Conservation (phyloP, 2,888 invertebrate genomes). For the Xylocampa areola region DNA sequence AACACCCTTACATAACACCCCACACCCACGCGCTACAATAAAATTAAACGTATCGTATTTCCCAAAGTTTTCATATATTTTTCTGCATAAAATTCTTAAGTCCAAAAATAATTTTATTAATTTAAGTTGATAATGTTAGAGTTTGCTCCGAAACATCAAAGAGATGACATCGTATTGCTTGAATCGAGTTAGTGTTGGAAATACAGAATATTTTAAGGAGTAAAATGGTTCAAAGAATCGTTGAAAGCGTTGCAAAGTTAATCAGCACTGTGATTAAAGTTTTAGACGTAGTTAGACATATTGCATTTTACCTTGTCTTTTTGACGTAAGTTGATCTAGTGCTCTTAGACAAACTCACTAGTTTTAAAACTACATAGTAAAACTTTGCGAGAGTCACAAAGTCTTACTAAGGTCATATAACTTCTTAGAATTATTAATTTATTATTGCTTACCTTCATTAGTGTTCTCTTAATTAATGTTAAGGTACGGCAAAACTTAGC, state of each 20-base stretch:
- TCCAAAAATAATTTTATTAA: background rate
- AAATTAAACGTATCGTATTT: constrained; percentile 33
- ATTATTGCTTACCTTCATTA: constrained; percentile 2
- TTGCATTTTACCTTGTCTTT: too few relatives aligned
- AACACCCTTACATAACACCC: constrained; percentile 12
- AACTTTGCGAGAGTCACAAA: background rate
- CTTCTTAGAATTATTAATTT: background rate
- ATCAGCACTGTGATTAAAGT: constrained; percentile 1
- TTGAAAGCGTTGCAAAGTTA: constrained; percentile 8
- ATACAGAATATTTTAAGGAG: background rate
- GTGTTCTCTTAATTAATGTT: background rate
- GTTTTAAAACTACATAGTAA: background rate
- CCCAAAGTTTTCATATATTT: constrained; percentile 23
- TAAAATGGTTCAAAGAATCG: constrained; percentile 29
- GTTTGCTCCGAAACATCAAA: constrained; percentile 8
- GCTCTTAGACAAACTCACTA: background rate
- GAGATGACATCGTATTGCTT: constrained; percentile 14
- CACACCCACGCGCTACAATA: constrained; percentile 30
- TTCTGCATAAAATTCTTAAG: background rate
- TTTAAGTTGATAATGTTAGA: constrained; percentile 1
- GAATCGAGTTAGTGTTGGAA: constrained; percentile 25
- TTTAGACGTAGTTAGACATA: too few relatives aligned
- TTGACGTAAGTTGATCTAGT: background rate
- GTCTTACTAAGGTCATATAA: background rate
- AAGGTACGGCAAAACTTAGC: background rate